phyloP scores from a whole-genome alignment of 2,888 invertebrate species.

The Lobophora halterata region DNA sequence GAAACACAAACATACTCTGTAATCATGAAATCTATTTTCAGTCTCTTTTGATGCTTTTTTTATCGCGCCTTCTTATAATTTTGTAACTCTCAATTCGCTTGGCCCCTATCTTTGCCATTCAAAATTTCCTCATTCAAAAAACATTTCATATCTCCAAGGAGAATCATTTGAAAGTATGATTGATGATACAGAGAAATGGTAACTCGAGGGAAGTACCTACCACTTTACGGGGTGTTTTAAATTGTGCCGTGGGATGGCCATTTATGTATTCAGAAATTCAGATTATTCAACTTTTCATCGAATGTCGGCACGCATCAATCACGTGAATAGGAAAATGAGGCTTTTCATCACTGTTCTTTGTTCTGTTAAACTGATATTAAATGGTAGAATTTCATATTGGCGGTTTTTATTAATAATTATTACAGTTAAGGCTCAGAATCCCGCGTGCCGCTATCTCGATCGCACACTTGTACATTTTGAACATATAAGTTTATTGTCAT shows the following conservation, averaged over 20 bases:
- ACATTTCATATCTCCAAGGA: conserved; percentile 47
- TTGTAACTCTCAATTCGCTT: conserved; percentile 27
- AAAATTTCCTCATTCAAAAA: conserved; percentile 48
- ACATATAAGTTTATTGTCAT: no score
- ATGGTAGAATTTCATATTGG: conserved; percentile 15
- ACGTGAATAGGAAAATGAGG: conserved; percentile 27
- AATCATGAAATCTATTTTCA: conserved; percentile 32
- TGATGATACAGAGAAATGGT: conserved; percentile 53
- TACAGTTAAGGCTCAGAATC: no score
- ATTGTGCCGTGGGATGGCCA: conserved; percentile 39
- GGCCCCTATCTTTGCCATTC: conserved; percentile 44
- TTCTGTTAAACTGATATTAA: conserved; percentile 16
- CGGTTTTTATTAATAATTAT: neutral
- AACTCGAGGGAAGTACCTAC: conserved; percentile 47
- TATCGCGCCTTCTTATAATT: conserved; percentile 32
- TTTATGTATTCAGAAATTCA: conserved; percentile 34
- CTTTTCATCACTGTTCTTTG: conserved; percentile 23
- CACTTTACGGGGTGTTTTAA: conserved; percentile 46
- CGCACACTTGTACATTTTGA: no score
- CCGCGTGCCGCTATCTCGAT: no score
- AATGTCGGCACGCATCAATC: conserved; percentile 32
- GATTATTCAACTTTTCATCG: conserved; percentile 35
- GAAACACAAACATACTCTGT: no score
- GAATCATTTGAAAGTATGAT: conserved; percentile 61
- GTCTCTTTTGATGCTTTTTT: conserved; percentile 28